Conservation (phyloP, 2,888 invertebrate species). For the Tiliacea aurago region DNA sequence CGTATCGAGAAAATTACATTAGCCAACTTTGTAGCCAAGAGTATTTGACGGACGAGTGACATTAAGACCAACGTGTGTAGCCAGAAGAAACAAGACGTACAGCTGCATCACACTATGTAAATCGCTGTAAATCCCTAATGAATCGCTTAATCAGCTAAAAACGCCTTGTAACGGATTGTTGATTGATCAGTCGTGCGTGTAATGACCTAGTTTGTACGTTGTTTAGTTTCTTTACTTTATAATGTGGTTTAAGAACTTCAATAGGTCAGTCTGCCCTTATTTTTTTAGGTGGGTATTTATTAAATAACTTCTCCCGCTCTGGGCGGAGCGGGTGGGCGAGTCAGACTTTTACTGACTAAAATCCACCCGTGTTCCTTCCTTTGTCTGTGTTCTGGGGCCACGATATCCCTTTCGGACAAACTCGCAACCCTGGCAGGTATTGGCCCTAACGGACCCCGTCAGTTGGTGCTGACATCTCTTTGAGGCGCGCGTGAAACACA, state of each 20-base stretch:
- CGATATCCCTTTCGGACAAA: no score
- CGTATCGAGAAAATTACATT: not conserved
- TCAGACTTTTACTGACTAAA: no score
- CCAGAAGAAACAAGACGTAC: not conserved
- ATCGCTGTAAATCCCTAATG: conserved; percentile 42
- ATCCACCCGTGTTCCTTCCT: no score
- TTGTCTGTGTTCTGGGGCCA: no score
- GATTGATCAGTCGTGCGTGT: conserved; percentile 54
- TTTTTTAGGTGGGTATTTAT: no score
- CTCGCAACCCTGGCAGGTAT: no score
- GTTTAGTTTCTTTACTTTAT: conserved; percentile 18
- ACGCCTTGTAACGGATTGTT: conserved; percentile 57
- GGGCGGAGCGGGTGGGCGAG: no score
- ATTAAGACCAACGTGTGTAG: not conserved
- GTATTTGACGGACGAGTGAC: no score
- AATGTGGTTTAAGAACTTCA: not conserved
- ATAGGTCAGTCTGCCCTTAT: not conserved
- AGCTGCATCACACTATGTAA: conserved; percentile 29
- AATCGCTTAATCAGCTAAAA: conserved; percentile 45
- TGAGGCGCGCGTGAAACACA: no score
- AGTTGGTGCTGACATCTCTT: no score
- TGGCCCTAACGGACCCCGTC: no score
- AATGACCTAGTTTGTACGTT: conserved; percentile 61
- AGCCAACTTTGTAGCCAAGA: not conserved
- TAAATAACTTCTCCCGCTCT: no score